Percentiles rank a stretch among this genome's conserved stretches.
phyloP scores from a whole-genome alignment of 2,113 vertebrate genomes.

The Fulmarus glacialis region DNA sequence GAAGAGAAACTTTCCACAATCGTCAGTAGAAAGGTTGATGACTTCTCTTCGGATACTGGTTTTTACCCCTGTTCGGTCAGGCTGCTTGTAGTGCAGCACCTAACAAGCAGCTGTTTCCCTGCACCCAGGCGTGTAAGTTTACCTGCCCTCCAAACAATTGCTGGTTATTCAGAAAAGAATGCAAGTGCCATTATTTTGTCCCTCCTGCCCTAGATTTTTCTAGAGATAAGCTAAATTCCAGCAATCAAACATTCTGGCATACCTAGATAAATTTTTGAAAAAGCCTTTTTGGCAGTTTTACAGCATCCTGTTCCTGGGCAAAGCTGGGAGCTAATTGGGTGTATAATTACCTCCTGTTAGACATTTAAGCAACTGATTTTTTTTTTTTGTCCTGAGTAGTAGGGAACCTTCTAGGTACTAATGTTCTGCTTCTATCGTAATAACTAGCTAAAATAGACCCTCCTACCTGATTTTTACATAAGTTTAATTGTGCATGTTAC shows the following conservation, averaged over 20 bases:
- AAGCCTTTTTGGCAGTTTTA: slow-evolving; percentile 45
- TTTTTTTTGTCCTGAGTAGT: background rate
- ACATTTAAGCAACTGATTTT: background rate
- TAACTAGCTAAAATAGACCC: background rate
- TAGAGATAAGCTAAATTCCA: slow-evolving; percentile 39
- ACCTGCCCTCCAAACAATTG: background rate
- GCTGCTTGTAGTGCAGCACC: background rate
- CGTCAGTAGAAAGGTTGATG: background rate
- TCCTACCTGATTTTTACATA: slow-evolving; percentile 14
- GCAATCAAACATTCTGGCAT: background rate
- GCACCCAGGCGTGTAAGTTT: background rate
- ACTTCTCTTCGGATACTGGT: background rate
- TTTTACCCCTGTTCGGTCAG: background rate
- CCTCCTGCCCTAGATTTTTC: slow-evolving; percentile 17
- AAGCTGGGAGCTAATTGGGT: slow-evolving; percentile 63
- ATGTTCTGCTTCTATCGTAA: background rate
- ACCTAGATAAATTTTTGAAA: slow-evolving; percentile 50
- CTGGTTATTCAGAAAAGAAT: slow-evolving; percentile 6
- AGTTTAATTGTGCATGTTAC: background rate
- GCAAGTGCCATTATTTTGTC: background rate
- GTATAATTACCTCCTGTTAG: slow-evolving; percentile 70
- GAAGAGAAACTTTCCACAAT: background rate
- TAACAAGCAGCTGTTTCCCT: background rate
- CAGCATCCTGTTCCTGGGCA: slow-evolving; percentile 50
- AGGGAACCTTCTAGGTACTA: slow-evolving; percentile 48